A percentile compares a stretch with the other conserved stretches of the same genome.
Conservation (phyloP, 2,113 vertebrate species). For the Eira barbara region DNA sequence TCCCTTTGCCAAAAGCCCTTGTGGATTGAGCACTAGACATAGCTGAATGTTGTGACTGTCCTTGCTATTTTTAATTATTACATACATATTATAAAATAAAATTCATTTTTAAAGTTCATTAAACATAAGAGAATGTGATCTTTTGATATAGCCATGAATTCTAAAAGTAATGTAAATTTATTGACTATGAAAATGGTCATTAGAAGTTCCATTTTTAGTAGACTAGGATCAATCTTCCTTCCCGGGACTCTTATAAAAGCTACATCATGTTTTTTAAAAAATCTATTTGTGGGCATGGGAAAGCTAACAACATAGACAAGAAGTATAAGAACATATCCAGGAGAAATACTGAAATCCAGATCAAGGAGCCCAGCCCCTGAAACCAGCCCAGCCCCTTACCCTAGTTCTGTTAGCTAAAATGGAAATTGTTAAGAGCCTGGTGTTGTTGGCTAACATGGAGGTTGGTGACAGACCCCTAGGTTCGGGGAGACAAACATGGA, state of each 20-base stretch:
- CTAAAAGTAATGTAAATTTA: not conserved
- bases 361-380: accelerated
- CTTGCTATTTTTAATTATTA: not conserved
- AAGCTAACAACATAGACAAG: not conserved
- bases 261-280: not conserved
- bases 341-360: not conserved
- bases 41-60: not conserved
- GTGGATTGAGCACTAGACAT: not conserved
- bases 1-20: not conserved
- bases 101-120: not conserved
- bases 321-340: not conserved
- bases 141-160: not conserved
- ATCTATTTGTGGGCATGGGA: not conserved
- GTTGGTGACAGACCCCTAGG: not conserved
- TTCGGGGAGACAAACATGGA: not conserved
- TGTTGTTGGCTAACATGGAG: not conserved
- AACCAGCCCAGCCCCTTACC: not conserved
- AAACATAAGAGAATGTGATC: not conserved
- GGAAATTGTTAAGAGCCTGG: not conserved
- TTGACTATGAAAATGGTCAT: not conserved
- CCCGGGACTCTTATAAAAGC: not conserved
- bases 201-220: not conserved
- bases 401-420: not conserved
- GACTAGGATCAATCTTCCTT: not conserved
- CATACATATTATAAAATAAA: not conserved